Conservation (phyloP, 2,113 vertebrate genomes). For the Festucalex cinctus region DNA sequence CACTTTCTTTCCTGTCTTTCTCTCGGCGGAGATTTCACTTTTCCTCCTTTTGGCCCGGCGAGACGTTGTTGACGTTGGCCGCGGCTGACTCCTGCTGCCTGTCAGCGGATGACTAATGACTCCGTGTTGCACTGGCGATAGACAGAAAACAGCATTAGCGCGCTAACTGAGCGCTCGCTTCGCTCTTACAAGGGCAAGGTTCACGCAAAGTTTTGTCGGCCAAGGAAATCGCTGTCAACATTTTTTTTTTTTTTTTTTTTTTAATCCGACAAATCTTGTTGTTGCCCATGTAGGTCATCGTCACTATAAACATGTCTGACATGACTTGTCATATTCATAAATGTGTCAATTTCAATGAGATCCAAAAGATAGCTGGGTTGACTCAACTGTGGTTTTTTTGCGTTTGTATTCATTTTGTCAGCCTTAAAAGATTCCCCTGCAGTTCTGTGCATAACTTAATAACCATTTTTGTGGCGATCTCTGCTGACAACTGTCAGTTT, state of each 20-base stretch:
- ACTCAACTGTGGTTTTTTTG: no score
- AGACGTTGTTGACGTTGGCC: slow-evolving; percentile 54
- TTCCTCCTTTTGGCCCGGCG: slow-evolving; percentile 19
- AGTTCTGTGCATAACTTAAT: not conserved
- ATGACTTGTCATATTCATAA: not conserved
- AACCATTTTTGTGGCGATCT: not conserved
- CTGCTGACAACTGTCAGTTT: not conserved
- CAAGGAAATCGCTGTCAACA: slow-evolving; percentile 31
- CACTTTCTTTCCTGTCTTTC: slow-evolving; percentile 51
- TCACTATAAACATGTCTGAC: not conserved
- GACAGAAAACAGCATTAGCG: slow-evolving; percentile 17
- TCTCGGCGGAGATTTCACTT: slow-evolving; percentile 31
- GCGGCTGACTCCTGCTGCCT: slow-evolving; percentile 29
- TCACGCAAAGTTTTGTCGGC: slow-evolving; percentile 26
- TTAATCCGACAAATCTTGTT: not conserved
- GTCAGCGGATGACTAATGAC: slow-evolving; percentile 61
- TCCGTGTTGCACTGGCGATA: slow-evolving; percentile 13
- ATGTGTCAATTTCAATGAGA: not conserved
- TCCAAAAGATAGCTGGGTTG: not conserved
- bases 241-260: not conserved
- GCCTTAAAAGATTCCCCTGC: no score
- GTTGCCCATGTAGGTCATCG: not conserved
- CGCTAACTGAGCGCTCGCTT: slow-evolving; percentile 7
- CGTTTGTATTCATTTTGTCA: no score
- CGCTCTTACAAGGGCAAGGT: slow-evolving; percentile 21